Conservation (phyloP, 2,888 invertebrate species). For the Atethmia centrago region DNA sequence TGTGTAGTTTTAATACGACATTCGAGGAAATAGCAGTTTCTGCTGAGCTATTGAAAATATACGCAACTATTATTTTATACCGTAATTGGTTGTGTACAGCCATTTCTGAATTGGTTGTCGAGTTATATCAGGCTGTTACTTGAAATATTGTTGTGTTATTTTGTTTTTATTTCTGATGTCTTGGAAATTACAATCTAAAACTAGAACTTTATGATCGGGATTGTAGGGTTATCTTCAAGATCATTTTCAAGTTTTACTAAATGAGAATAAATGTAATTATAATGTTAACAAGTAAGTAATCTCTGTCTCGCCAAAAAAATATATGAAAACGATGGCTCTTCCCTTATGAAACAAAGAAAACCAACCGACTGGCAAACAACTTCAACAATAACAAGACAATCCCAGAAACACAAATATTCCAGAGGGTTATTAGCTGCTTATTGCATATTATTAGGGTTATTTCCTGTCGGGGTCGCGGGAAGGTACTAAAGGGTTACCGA, state of each 20-base stretch:
- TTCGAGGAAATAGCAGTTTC: neutral
- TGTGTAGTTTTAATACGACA: conserved; percentile 30
- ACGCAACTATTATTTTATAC: neutral
- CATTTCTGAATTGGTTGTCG: conserved; percentile 24
- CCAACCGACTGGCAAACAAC: neutral
- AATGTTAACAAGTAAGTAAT: neutral
- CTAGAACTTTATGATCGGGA: neutral
- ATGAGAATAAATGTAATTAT: neutral
- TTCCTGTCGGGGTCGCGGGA: no score
- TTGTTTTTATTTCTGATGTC: neutral
- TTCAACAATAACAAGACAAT: conserved; percentile 5
- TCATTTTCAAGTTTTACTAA: neutral
- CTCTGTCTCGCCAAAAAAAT: neutral
- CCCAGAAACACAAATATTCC: conserved; percentile 19
- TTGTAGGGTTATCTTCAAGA: neutral
- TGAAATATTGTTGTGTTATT: neutral
- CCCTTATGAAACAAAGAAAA: neutral
- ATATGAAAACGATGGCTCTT: neutral
- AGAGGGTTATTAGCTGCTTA: conserved; percentile 37
- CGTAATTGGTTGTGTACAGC: conserved; percentile 10
- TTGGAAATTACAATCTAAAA: neutral
- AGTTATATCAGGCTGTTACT: conserved; percentile 1
- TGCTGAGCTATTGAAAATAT: conserved; percentile 18
- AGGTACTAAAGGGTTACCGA: no score
- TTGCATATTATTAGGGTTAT: no score